These are phyloP conservation scores for Nicator chloris DNA, from an alignment of 2,113 vertebrate genomes.

Conservation along the genomic window DNA sequence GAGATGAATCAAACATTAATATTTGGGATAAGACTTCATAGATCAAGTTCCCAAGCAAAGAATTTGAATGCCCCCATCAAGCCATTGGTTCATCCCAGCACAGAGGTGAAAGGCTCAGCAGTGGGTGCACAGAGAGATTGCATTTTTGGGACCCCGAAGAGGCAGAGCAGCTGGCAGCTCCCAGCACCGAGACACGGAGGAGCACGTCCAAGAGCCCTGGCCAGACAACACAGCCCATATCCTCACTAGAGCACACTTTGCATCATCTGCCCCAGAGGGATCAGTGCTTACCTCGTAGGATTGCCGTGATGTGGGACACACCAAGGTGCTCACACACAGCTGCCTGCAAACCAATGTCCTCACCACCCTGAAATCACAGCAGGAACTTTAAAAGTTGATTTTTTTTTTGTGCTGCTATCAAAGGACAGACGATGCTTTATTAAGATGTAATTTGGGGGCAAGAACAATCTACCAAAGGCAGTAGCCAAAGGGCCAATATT, in stretches of 20 bases:
- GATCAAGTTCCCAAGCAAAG: neutral
- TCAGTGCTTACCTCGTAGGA: neutral
- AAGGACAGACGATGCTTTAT: neutral
- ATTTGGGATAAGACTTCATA: neutral
- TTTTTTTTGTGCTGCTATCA: neutral
- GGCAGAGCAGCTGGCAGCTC: neutral
- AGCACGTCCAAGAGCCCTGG: neutral
- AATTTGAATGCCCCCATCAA: neutral
- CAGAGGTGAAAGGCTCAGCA: neutral
- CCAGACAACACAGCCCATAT: neutral
- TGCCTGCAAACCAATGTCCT: neutral
- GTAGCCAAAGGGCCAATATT: constrained; percentile 41
- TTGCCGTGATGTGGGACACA: fast-evolving
- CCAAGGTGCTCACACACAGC: fast-evolving
- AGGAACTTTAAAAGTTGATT: neutral
- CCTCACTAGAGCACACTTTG: neutral
- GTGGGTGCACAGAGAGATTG: fast-evolving
- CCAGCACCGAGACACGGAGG: fast-evolving
- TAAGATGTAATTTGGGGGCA: neutral
- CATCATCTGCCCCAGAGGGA: neutral
- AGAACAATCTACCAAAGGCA: neutral
- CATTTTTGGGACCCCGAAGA: neutral
- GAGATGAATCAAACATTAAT: neutral
- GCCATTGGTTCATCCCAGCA: neutral
- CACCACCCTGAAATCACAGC: neutral